Evolutionary conservation across 2,797 vertebrate species (phyloP), one percentile per base, ranked within the genome.

Genomic region (Lagocephalus sceleratus): DNA sequence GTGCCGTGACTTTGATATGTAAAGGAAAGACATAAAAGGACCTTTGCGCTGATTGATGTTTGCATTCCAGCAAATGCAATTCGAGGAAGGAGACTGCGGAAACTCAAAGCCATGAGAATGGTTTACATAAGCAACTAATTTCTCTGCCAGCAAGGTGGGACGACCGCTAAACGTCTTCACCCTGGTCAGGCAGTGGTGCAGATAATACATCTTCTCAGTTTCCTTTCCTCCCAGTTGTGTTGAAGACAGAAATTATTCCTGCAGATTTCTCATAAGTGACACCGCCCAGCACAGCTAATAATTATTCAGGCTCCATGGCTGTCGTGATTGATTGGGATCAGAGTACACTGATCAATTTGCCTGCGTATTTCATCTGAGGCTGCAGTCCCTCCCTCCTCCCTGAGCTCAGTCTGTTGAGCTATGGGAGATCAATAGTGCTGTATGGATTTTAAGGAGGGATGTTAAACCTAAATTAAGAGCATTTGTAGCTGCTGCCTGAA

Each of bases 281-380:
- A 89, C 76, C 64, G 60, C 45, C 74, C 72, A 71, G 81, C 80
- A 87, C 82, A 85, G 82, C 85, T 83, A 78, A 88, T 89, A 84
- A 88, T 91, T 90, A 90, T 89, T 90, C 87, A 79, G 78, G 71
- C 73, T 85, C 83, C 71, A 73, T 77, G 81, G 80, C 73, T 72
- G 79, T 66, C 75, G 82, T 93, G 93, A 95, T 94, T 95, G 95
- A 96, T 95, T 92, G 90, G 88, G 89, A 90, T 81, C 83, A 92
- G 92, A 93, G 89, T 87, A 87, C 88, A 76, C 84, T 85, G 90
- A 91, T 94, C 90, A 95, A 94, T 94, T 92, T 91, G 90, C 93
- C 89, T 88, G 87, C 84, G 79, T 89, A 91, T 94, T 95, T 94
- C 92, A 95, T 94, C 92, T 84, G 85, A 92, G 88, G 91, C 92